Evolutionary conservation across 1,140 invertebrate species (phyloP), one percentile per base, ranked within the genome.

Genomic region (Bombus turneri): DNA sequence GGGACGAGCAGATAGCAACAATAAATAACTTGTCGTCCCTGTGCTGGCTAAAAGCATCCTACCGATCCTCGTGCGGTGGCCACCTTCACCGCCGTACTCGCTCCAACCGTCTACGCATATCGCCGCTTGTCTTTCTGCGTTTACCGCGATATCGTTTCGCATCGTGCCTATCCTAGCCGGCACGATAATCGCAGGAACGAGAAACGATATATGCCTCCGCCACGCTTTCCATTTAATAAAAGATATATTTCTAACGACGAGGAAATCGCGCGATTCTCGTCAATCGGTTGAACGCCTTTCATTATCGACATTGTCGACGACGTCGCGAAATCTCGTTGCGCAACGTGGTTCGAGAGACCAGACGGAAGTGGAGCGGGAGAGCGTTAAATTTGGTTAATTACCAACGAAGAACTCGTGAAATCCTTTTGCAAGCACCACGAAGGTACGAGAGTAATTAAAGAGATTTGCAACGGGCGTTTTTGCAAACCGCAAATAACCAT

Each of bases 11-110:
- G 94, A 95, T 94, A 95, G 93, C 92, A 93, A 95, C 94, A 94
- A 94, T 95, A 95, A 95, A 95, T 95, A 95, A 95, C 94, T 94
- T 94, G 94, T 94, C 92, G 94, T 94, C 92, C 87, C 86, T 89
- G 89, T 88, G 88, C 87, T 88, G 86, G 92, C 94, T 94, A 94
- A 94, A 94, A 95, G 93, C 92, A 93, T 95, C 91, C 91, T 90
- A 91, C 82, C 85, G 86, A 89, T 81, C 87, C 88, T 79, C 79
- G 86, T 83, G 89, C 81, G 59, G 59, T 90, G 79, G 87, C 88
- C 86, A 82, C 86, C 86, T 87, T 72, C 72, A 39, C 75, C 71
- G 22, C 64, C 72, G 66, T 22, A 43, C 74, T 37, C 53, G 64
- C 66, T 81, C 86, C 78, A 28, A 62, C 53, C 68, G 69, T 76